Conservation (phyloP, 2,888 invertebrate species). For the Stenurella melanura region DNA sequence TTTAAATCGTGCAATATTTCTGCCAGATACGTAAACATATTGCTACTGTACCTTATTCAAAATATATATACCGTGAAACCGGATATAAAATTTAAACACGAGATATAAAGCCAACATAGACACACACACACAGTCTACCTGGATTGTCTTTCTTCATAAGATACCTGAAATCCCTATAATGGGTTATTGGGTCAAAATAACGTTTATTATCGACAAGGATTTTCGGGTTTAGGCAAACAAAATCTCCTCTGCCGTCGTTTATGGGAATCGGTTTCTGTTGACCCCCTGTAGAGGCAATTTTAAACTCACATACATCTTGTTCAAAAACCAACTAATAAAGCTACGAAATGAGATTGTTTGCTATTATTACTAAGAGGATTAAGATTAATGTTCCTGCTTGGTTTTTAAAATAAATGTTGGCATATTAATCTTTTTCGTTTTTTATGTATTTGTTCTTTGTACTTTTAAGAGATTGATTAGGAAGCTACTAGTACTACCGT, state of each 20-base stretch:
- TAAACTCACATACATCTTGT: constrained; percentile 53
- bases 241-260: constrained; percentile 50
- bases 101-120: not conserved
- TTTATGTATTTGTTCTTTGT: constrained; percentile 9
- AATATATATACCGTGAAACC: constrained; percentile 20
- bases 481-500: constrained; percentile 17
- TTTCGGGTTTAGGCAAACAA: constrained; percentile 51
- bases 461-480: constrained; percentile 23
- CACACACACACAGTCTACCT: constrained; percentile 33
- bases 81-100: constrained; percentile 38
- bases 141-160: constrained; percentile 35
- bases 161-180: constrained; percentile 61
- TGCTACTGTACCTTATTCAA: not conserved
- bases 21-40: too few species aligned
- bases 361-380: constrained; percentile 42
- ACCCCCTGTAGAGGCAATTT: constrained; percentile 55
- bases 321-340: constrained; percentile 40
- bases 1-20: too few species aligned
- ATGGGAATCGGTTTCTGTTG: constrained; percentile 50
- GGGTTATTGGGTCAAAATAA: constrained; percentile 67
- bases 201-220: constrained; percentile 51
- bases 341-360: constrained; percentile 39
- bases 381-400: constrained; percentile 54
- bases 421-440: constrained; percentile 55
- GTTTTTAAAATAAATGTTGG: constrained; percentile 50